Conservation (phyloP, 2,888 invertebrate species). For the Philereme vetulata region DNA sequence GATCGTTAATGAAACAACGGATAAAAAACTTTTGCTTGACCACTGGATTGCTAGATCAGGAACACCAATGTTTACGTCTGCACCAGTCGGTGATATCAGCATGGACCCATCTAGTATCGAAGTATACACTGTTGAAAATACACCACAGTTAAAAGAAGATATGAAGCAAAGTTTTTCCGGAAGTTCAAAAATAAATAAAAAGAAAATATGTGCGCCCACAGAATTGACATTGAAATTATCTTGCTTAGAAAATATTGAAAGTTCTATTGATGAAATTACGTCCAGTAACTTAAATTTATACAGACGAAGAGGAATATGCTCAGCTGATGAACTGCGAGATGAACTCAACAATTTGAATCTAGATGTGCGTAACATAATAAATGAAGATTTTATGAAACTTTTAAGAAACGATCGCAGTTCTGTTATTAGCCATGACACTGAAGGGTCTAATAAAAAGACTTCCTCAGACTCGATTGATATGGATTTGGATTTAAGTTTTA, state of each 20-base stretch:
- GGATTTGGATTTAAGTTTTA: slow-evolving; percentile 81
- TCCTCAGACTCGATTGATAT: slow-evolving; percentile 81
- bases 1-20: slow-evolving; percentile 70
- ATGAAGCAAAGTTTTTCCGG: slow-evolving; percentile 43
- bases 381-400: slow-evolving; percentile 66
- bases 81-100: slow-evolving; percentile 71
- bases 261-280: slow-evolving; percentile 76
- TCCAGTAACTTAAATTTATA: slow-evolving; percentile 72
- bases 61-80: slow-evolving; percentile 77
- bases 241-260: slow-evolving; percentile 70
- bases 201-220: slow-evolving; percentile 76
- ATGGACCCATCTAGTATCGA: slow-evolving; percentile 75
- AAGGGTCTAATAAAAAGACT: slow-evolving; percentile 78
- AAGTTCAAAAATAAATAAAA: slow-evolving; percentile 58
- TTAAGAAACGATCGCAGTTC: slow-evolving; percentile 71
- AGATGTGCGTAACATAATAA: slow-evolving; percentile 62
- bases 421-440: slow-evolving; percentile 75
- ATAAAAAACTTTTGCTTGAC: slow-evolving; percentile 79
- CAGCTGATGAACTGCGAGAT: slow-evolving; percentile 78
- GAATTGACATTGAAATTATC: slow-evolving; percentile 75
- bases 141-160: slow-evolving; percentile 65
- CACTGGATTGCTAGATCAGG: slow-evolving; percentile 81
- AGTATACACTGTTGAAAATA: slow-evolving; percentile 77
- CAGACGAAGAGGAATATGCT: slow-evolving; percentile 84
- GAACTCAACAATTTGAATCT: slow-evolving; percentile 67